Base-by-base conservation (phyloP, 2,113 vertebrate species). In the Lophochroa leadbeateri region DNA sequence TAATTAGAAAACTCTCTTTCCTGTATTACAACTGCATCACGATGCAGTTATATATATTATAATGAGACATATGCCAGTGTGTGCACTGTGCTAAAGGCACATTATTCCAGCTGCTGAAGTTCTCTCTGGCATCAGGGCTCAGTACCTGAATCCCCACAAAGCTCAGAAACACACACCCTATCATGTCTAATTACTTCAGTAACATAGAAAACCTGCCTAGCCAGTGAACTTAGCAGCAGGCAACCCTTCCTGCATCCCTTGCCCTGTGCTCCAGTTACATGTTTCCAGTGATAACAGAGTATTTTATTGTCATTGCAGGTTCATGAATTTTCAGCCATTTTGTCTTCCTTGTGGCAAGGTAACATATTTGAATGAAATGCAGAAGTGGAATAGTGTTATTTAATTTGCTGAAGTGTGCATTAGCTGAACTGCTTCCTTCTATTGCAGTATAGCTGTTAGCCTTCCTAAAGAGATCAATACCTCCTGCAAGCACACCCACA, bases 241-340 rank as follows among this genome's bases (percentile, higher is more conserved):
- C 33, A 88, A 78, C 76, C 60, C 57, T 53, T 57, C 71, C 82
- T 78, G 14, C 31, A 52, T 50, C 28, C n/a, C 23, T 65, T 63
- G 35, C 46, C 82, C 49, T 91, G 41, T 46, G 95, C 96, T 91
- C 87, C 68, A 71, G 60, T 90, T 88, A 81, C 79, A 6, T n/a
- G 19, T 52, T 88, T 70, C 46, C 70, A 70, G 92, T 81, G 94
- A 95, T 94, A 97, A 92, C 79, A 86, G 92, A 82, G 52, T 57
- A 96, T 96, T 97, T 97, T 97, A 95, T 87, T 96, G 80, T 86
- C 83, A 93, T 94, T 93, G 85, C 82, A 98, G 90, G 79, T 82
- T 75, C 82, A 96, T 63, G 71, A 95, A 95, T 70, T 91, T 97
- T 95, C 92, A 94, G 81, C 82, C 95, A 96, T 92, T 87, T 96